phyloP scores from a whole-genome alignment of 92 coral and sea anemone genomes.

The Porites evermanni region DNA sequence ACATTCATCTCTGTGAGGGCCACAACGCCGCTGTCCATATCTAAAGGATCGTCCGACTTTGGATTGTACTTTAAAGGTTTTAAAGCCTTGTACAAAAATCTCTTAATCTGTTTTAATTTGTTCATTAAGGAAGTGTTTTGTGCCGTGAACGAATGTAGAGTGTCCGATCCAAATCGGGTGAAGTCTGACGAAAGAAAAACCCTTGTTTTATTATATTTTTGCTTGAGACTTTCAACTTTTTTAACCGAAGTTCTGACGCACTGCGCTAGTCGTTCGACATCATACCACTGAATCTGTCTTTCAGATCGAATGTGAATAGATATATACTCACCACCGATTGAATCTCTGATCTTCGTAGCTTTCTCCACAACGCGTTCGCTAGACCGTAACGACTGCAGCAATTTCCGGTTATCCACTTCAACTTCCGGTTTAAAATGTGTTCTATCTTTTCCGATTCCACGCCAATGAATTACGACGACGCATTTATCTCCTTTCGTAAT shows the following conservation, averaged over 20 bases:
- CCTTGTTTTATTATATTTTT: conserved; percentile 54
- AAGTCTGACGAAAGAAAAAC: conserved; percentile 92
- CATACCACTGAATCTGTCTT: conserved; percentile 94
- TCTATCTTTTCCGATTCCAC: conserved; percentile 87
- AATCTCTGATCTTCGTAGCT: conserved; percentile 53
- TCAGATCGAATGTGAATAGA: conserved; percentile 92
- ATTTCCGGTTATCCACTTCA: conserved; percentile 64
- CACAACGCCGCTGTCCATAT: conserved; percentile 90
- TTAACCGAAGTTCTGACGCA: conserved; percentile 74
- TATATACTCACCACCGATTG: conserved; percentile 69
- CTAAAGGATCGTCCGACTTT: conserved; percentile 60
- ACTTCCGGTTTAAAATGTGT: conserved; percentile 86
- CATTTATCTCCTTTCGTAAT: conserved; percentile 73
- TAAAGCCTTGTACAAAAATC: conserved; percentile 53
- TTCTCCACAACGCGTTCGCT: conserved; percentile 63
- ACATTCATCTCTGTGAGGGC: conserved; percentile 96
- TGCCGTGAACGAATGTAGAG: conserved; percentile 62
- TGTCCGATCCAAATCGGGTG: conserved; percentile 90
- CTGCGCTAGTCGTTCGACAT: conserved; percentile 60
- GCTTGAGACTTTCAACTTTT: conserved; percentile 59
- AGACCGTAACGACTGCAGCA: conserved; percentile 74
- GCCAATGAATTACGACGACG: conserved; percentile 89
- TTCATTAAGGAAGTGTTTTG: conserved; percentile 56
- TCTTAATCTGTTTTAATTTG: conserved; percentile 61
- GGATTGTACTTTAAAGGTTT: conserved; percentile 75